Percentiles rank a stretch among this genome's conserved stretches.
Evolutionary conservation across 2,113 vertebrate genomes (phyloP).

Genomic region (Rhabdornis inornatus): DNA sequence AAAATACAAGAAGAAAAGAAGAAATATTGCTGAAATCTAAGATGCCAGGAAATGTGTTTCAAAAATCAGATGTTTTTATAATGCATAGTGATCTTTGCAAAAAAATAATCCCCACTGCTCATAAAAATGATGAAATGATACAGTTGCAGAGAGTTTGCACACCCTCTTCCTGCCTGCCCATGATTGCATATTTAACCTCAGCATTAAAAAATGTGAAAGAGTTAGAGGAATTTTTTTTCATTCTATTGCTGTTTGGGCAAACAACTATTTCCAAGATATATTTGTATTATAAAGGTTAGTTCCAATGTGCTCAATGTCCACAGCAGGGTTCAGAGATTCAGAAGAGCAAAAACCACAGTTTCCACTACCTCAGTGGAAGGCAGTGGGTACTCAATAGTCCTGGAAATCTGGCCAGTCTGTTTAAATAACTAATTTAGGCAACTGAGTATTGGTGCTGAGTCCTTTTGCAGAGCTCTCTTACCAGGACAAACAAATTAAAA

Average conservation of each 20-base stretch:
- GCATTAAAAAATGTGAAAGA: constrained; percentile 46
- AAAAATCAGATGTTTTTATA: constrained; percentile 55
- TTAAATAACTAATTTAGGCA: constrained; percentile 17
- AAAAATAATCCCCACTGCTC: constrained; percentile 31
- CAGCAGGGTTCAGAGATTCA: constrained; percentile 27
- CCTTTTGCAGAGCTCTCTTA: neutral
- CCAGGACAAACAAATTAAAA: neutral
- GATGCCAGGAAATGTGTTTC: constrained; percentile 27
- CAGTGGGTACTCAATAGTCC: neutral
- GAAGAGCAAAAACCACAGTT: constrained; percentile 22
- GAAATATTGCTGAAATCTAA: neutral
- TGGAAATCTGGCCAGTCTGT: neutral
- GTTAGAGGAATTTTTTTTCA: constrained; percentile 36
- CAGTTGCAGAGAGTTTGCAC: constrained; percentile 42
- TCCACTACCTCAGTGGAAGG: constrained; percentile 46
- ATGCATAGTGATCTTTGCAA: constrained; percentile 24
- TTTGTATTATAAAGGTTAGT: constrained; percentile 25
- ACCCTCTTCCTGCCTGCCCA: constrained; percentile 42
- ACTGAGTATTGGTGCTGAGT: neutral
- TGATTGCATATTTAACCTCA: constrained; percentile 51
- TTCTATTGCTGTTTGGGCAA: constrained; percentile 14
- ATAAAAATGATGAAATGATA: constrained; percentile 58
- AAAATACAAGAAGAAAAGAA: neutral
- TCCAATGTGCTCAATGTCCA: neutral
- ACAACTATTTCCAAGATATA: constrained; percentile 7